Evolutionary conservation across 2,888 invertebrate genomes (phyloP).

Genomic region (Tachystola acroxantha): DNA sequence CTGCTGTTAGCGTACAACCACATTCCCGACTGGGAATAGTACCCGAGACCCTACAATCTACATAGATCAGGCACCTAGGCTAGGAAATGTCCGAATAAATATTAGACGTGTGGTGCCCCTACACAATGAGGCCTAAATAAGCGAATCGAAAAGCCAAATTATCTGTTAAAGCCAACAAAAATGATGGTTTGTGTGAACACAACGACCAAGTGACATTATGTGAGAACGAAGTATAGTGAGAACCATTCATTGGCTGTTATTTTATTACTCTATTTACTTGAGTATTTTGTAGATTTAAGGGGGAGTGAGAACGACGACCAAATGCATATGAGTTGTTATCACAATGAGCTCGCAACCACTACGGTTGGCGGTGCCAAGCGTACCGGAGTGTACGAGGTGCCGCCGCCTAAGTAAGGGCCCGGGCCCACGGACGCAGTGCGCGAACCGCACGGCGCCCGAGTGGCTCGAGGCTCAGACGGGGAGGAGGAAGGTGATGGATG

Average conservation of each 20-base stretch:
- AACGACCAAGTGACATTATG: constrained; percentile 8
- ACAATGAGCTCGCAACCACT: not conserved
- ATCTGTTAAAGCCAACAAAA: constrained; percentile 18
- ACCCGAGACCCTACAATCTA: too few species aligned
- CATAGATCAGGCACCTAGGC: too few species aligned
- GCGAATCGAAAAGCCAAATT: constrained; percentile 18
- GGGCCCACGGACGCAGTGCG: too few species aligned
- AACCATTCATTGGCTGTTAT: not conserved
- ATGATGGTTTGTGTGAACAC: constrained; percentile 7
- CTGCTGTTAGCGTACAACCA: too few species aligned
- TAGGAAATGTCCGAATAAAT: not conserved
- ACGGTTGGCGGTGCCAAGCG: not conserved
- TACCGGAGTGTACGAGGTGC: too few species aligned
- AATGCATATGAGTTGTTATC: too few species aligned
- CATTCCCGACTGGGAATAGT: too few species aligned
- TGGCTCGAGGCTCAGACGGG: too few species aligned
- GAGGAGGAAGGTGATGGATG: too few species aligned
- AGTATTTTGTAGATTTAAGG: not conserved
- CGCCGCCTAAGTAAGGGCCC: too few species aligned
- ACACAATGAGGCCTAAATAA: constrained; percentile 12
- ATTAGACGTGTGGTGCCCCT: not conserved
- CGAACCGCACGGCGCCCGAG: too few species aligned
- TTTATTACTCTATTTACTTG: constrained; percentile 1
- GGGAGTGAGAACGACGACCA: not conserved
- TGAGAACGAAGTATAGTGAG: constrained; percentile 1